These are phyloP conservation scores for Oncorhynchus clarkii DNA, from an alignment of 2,113 vertebrate genomes.

Conservation along the genomic window DNA sequence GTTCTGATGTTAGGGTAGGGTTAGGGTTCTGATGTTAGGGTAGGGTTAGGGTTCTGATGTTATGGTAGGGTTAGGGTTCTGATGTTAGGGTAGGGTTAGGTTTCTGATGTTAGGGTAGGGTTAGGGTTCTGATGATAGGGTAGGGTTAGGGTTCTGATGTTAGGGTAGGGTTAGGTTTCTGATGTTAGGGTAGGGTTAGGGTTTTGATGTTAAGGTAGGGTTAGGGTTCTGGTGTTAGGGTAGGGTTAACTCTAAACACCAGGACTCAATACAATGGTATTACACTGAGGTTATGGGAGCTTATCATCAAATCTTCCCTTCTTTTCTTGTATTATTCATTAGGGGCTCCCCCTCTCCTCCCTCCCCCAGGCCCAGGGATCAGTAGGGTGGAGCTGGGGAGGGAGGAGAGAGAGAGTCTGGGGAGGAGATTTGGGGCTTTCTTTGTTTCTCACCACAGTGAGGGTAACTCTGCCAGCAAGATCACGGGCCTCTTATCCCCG, in stretches of 20 bases:
- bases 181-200: no score
- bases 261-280: constrained; percentile 54
- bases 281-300: constrained; percentile 57
- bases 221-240: no score
- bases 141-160: no score
- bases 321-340: constrained; percentile 50
- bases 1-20: no score
- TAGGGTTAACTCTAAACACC: background rate
- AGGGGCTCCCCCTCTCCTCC: constrained; percentile 13
- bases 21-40: no score
- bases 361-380: constrained; percentile 26
- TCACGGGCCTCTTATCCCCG: constrained; percentile 38
- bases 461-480: constrained; percentile 50
- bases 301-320: constrained; percentile 66
- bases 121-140: no score
- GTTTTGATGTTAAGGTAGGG: no score
- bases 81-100: no score
- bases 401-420: background rate
- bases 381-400: constrained; percentile 37
- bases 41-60: no score
- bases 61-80: no score
- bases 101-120: no score
- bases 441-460: constrained; percentile 31
- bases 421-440: background rate
- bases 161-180: no score